Evolutionary conservation across 2,888 invertebrate species (phyloP).

Genomic region (Adelognathus sp.): DNA sequence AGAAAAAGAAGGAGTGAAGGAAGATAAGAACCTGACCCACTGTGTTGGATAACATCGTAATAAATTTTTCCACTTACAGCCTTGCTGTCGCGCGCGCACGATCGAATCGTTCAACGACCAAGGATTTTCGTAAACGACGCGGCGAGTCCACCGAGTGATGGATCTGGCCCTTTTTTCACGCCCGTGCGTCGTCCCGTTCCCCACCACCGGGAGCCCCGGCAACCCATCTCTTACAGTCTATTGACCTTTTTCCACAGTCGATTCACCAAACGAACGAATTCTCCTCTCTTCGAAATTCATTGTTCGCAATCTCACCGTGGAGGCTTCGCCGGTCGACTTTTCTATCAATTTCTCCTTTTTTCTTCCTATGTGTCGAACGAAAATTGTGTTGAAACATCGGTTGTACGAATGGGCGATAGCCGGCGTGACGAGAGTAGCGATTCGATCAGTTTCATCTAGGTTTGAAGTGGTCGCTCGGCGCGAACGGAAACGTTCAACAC

Average conservation of each 20-base stretch:
- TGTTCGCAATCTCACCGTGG: conserved; percentile 2
- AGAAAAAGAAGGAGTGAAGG: neutral
- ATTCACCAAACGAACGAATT: conserved; percentile 34
- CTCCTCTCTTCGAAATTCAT: conserved; percentile 10
- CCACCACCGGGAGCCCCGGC: neutral
- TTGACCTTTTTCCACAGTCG: conserved; percentile 10
- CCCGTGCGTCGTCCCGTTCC: too few relatives aligned
- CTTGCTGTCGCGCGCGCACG: neutral
- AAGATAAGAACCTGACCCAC: neutral
- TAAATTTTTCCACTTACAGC: conserved; percentile 15
- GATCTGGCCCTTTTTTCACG: neutral
- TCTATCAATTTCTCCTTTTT: conserved; percentile 10
- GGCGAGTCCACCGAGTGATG: neutral
- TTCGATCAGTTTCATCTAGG: conserved; percentile 15
- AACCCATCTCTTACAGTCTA: neutral
- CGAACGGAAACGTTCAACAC: conserved; percentile 26
- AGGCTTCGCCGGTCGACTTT: neutral
- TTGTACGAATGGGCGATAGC: neutral
- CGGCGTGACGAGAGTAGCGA: conserved; percentile 12
- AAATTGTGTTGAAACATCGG: conserved; percentile 23
- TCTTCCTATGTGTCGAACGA: neutral
- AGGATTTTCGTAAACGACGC: neutral
- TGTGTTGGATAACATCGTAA: conserved; percentile 13
- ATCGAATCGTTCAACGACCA: neutral
- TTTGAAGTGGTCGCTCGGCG: conserved; percentile 40